Evolutionary conservation across 2,888 invertebrate species (phyloP).

Genomic region (Amblyjoppa proteus): DNA sequence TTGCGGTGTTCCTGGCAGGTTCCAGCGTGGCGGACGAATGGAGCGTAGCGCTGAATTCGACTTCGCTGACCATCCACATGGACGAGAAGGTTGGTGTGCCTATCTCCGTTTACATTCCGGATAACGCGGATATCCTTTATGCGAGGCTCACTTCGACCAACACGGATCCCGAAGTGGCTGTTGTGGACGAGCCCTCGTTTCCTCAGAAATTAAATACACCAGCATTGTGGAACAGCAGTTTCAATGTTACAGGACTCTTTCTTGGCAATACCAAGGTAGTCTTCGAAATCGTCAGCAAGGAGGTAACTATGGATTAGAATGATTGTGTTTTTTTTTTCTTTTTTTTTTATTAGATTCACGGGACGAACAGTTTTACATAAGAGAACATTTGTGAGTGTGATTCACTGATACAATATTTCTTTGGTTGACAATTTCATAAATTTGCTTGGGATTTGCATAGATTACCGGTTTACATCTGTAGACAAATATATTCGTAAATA

Average conservation of each 20-base stretch:
- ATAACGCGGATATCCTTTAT: slow-evolving; percentile 29
- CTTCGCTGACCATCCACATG: slow-evolving; percentile 85
- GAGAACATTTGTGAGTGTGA: no score
- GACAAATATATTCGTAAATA: no score
- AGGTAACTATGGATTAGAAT: slow-evolving; percentile 66
- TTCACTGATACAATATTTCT: no score
- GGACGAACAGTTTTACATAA: no score
- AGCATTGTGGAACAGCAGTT: slow-evolving; percentile 77
- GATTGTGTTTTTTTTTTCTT: no score
- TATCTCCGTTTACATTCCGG: slow-evolving; percentile 83
- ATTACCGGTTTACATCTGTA: no score
- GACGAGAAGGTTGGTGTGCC: slow-evolving; percentile 84
- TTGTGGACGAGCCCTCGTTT: slow-evolving; percentile 64
- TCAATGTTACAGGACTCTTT: slow-evolving; percentile 86
- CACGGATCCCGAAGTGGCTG: slow-evolving; percentile 72
- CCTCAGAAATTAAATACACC: slow-evolving; percentile 36
- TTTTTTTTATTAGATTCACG: no score
- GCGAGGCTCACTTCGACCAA: slow-evolving; percentile 68
- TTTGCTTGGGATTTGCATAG: no score
- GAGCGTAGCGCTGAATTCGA: slow-evolving; percentile 76
- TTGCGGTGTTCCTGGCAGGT: slow-evolving; percentile 67
- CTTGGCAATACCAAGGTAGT: slow-evolving; percentile 84
- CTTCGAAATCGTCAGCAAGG: slow-evolving; percentile 65
- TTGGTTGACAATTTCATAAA: no score
- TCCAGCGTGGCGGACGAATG: slow-evolving; percentile 72